These are phyloP conservation scores for Tringa solitaria DNA, from an alignment of 2,113 vertebrate species.

Conservation along the genomic window DNA sequence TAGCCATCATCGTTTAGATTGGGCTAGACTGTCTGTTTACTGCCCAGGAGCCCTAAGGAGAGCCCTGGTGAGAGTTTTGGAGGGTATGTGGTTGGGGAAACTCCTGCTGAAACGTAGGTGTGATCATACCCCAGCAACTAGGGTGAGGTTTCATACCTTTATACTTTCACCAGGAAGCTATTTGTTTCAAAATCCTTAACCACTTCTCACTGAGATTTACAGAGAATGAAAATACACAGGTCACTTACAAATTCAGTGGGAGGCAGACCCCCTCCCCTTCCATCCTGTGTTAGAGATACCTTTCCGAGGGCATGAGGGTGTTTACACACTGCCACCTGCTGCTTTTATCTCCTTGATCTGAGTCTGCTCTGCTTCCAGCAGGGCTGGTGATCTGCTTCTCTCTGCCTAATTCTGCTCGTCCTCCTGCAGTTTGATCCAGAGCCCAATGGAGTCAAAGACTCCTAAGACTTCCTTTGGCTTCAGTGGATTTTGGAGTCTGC, in stretches of 20 bases:
- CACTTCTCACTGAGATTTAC: not conserved
- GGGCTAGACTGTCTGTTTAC: not conserved
- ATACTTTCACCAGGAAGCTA: not conserved
- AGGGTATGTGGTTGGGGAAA: not conserved
- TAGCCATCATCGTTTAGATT: not conserved
- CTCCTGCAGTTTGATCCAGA: constrained; percentile 14
- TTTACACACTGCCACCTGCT: constrained; percentile 23
- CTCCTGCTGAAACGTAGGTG: not conserved
- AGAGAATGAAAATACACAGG: not conserved
- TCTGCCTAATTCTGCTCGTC: not conserved
- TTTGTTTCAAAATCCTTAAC: not conserved
- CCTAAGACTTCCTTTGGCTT: constrained; percentile 45
- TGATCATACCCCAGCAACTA: not conserved
- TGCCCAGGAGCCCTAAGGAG: not conserved
- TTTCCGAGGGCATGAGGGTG: not conserved
- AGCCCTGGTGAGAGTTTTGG: not conserved
- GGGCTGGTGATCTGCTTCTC: not conserved
- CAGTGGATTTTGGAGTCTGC: constrained; percentile 38
- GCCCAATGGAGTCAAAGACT: constrained; percentile 25
- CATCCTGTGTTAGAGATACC: not conserved
- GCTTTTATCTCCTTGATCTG: not conserved
- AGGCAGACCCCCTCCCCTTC: not conserved
- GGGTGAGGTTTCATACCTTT: not conserved
- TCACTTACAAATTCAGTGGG: not conserved
- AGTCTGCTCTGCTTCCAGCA: not conserved